Evolutionary conservation across 64 coral and sea anemone species (phyloP).

Genomic region (Orbicella faveolata): DNA sequence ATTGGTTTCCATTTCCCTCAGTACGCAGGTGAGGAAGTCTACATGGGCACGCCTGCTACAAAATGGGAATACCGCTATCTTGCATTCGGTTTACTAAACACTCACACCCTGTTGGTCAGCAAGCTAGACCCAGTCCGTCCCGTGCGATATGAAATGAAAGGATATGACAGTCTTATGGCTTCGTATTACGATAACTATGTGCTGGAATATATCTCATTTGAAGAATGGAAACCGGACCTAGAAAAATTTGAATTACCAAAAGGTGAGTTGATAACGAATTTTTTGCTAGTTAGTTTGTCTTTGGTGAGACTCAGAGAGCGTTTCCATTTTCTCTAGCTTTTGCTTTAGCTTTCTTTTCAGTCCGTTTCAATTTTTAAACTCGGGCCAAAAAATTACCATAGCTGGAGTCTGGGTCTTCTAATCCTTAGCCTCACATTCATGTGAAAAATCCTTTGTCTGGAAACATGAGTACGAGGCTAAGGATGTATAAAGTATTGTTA

Average conservation of each 20-base stretch:
- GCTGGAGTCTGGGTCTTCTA: too few relatives aligned
- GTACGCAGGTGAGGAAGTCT: conserved; percentile 81
- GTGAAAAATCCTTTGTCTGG: too few relatives aligned
- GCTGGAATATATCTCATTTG: conserved; percentile 87
- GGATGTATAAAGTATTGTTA: too few relatives aligned
- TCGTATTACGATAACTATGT: conserved; percentile 96
- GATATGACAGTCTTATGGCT: conserved; percentile 89
- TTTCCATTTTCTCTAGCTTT: too few relatives aligned
- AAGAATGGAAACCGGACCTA: conserved; percentile 77
- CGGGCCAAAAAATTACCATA: too few relatives aligned
- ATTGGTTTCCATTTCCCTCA: conserved; percentile 3
- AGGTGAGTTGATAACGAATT: conserved; percentile 31
- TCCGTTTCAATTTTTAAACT: too few relatives aligned
- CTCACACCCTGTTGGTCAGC: conserved; percentile 87
- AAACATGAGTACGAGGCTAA: too few relatives aligned
- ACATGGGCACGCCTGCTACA: conserved; percentile 74
- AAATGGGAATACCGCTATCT: conserved; percentile 96
- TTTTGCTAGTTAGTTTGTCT: neutral
- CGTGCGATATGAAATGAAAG: conserved; percentile 95
- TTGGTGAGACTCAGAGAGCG: too few relatives aligned
- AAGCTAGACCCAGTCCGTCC: conserved; percentile 76
- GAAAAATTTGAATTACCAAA: conserved; percentile 83
- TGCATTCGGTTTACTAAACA: conserved; percentile 75
- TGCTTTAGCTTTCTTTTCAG: too few relatives aligned
- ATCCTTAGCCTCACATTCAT: too few relatives aligned